phyloP scores from a whole-genome alignment of 2,888 invertebrate genomes.

The Scaptomyza parva region DNA sequence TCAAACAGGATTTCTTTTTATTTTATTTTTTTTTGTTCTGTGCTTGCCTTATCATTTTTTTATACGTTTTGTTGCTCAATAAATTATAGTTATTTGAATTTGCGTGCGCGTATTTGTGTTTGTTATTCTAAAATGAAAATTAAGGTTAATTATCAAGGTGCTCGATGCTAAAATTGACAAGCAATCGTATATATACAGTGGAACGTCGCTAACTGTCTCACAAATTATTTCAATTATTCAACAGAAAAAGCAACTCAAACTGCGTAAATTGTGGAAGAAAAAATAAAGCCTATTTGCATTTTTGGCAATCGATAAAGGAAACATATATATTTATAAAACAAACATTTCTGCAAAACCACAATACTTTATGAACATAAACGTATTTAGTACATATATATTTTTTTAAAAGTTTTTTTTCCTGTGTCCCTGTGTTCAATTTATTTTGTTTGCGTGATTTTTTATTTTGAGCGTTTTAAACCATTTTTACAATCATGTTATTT shows the following conservation, averaged over 20 bases:
- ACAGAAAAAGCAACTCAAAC: not conserved
- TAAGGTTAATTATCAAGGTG: not conserved
- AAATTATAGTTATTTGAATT: conserved; percentile 5
- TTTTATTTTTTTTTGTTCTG: conserved; percentile 3
- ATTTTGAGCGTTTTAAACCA: not conserved
- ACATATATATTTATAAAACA: not conserved
- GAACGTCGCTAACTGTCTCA: not conserved
- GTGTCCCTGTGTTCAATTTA: conserved; percentile 6
- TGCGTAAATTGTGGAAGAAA: not conserved
- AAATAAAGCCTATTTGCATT: not conserved
- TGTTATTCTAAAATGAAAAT: conserved; percentile 1
- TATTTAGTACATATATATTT: not conserved
- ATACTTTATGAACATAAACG: no score
- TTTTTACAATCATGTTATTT: conserved; percentile 13
- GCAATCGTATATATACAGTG: not conserved
- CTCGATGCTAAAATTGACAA: not conserved
- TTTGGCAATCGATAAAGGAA: not conserved
- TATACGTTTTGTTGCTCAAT: conserved; percentile 11
- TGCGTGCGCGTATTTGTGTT: conserved; percentile 1
- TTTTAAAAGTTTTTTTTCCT: not conserved
- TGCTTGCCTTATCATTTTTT: not conserved
- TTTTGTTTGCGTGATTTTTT: conserved; percentile 30
- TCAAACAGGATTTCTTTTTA: not conserved
- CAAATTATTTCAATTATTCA: not conserved
- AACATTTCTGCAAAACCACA: no score